Conservation (phyloP, 2,797 vertebrate species). For the Schizopygopsis malacanthus region DNA sequence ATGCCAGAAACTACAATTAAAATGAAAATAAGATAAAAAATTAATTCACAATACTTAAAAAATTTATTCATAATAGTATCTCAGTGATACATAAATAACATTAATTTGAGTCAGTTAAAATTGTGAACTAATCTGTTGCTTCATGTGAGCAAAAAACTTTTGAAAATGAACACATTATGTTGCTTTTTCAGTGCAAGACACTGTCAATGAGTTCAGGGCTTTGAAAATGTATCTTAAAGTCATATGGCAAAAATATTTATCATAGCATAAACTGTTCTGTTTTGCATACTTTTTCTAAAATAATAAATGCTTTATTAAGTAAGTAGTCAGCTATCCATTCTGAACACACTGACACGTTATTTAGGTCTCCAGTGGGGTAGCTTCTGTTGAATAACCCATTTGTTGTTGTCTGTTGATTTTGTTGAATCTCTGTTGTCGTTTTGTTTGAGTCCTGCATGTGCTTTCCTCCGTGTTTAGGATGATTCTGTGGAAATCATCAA, state of each 20-base stretch:
- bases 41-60: too few relatives aligned
- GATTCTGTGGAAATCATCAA: constrained; percentile 83
- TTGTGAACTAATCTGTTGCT: neutral
- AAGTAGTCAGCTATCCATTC: neutral
- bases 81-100: too few relatives aligned
- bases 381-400: neutral
- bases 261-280: neutral
- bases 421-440: constrained; percentile 71
- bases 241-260: neutral
- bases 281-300: neutral
- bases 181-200: neutral
- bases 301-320: neutral
- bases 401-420: constrained; percentile 16
- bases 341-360: neutral
- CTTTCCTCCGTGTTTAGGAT: constrained; percentile 76
- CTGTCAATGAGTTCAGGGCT: too few relatives aligned
- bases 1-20: too few relatives aligned
- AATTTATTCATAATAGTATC: too few relatives aligned
- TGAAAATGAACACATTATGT: neutral
- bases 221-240: neutral
- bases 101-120: neutral
- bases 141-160: neutral
- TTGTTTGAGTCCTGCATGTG: constrained; percentile 65
- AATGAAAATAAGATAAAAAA: too few relatives aligned
- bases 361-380: neutral